Conservation (phyloP, 2,113 vertebrate genomes). For the Heliornis fulica region DNA sequence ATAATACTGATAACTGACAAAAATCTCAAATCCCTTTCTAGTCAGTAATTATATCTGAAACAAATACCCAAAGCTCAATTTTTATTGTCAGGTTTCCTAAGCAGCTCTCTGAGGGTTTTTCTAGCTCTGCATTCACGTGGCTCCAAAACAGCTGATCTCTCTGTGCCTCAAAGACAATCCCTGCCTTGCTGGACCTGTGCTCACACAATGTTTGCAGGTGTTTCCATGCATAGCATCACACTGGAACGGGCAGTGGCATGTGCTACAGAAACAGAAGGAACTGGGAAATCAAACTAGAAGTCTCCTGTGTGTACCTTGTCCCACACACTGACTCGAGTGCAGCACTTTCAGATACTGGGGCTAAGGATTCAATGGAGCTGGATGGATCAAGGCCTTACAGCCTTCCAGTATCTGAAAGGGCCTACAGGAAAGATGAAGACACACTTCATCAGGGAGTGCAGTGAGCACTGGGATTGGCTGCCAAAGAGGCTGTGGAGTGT, state of each 20-base stretch:
- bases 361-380: neutral
- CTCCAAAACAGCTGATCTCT: neutral
- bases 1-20: neutral
- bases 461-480: too few relatives aligned
- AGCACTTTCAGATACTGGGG: neutral
- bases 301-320: neutral
- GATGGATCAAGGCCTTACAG: neutral
- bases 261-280: neutral
- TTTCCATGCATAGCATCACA: accelerated
- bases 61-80: accelerated
- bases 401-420: too few relatives aligned
- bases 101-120: neutral
- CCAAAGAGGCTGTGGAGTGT: too few relatives aligned
- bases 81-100: neutral
- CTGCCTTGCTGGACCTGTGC: neutral
- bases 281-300: neutral
- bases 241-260: neutral
- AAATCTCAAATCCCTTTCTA: neutral
- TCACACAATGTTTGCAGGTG: neutral
- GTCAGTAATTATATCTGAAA: neutral
- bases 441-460: too few relatives aligned
- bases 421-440: too few relatives aligned
- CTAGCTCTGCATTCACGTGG: neutral
- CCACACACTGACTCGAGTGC: accelerated
- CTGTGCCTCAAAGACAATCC: neutral